Conservation (phyloP, 1,140 invertebrate genomes). For the Drosophila sp. region DNA sequence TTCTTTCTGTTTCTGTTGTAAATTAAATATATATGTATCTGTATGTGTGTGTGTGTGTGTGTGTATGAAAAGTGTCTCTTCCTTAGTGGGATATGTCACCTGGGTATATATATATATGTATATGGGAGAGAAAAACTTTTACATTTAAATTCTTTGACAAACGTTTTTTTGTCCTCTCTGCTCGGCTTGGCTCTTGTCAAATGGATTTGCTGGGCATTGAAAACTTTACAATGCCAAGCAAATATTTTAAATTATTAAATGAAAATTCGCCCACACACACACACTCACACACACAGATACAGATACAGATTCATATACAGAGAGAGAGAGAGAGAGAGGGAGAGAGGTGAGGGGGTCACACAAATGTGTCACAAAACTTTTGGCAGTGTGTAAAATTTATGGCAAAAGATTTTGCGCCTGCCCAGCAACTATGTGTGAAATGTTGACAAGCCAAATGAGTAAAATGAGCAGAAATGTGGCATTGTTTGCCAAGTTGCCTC, state of each 20-base stretch:
- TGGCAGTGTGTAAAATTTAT: constrained; percentile 67
- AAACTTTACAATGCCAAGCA: constrained; percentile 42
- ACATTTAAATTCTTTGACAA: constrained; percentile 21
- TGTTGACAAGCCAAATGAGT: constrained; percentile 75
- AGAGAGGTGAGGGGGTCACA: neutral
- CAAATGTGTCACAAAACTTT: constrained; percentile 65
- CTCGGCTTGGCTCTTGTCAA: constrained; percentile 31
- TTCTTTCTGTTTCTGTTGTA: neutral
- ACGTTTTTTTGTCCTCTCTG: constrained; percentile 6
- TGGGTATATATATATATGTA: neutral
- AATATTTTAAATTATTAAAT: constrained; percentile 67
- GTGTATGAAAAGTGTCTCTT: constrained; percentile 4
- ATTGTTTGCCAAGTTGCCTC: constrained; percentile 61
- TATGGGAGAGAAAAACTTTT: constrained; percentile 8
- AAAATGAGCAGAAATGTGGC: constrained; percentile 58
- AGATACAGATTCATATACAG: neutral
- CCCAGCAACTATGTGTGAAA: constrained; percentile 57
- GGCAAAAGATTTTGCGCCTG: constrained; percentile 50
- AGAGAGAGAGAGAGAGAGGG: neutral
- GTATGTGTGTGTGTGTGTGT: neutral
- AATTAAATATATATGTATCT: constrained; percentile 7
- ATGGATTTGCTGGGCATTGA: constrained; percentile 43
- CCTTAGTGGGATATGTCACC: constrained; percentile 8
- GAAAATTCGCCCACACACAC: constrained; percentile 30
- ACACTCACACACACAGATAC: constrained; percentile 2